Evolutionary conservation across 2,113 vertebrate genomes (phyloP).

Genomic region (Triplophysa dalaica): DNA sequence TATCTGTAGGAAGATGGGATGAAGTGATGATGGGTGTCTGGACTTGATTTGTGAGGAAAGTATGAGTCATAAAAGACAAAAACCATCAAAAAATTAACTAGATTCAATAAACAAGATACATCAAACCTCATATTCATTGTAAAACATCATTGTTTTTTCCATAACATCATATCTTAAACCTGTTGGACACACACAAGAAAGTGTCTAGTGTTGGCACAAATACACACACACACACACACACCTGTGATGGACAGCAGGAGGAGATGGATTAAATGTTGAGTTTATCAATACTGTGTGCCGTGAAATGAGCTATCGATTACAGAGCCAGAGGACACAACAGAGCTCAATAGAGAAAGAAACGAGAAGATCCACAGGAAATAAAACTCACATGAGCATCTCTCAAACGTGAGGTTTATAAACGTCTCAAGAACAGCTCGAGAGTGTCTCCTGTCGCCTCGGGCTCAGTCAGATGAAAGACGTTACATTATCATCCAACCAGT

Average conservation of each 20-base stretch:
- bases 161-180: too few species aligned
- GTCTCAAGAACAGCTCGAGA: background rate
- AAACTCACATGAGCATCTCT: background rate
- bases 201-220: too few species aligned
- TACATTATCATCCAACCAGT: background rate
- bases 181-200: too few species aligned
- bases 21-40: too few species aligned
- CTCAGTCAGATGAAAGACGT: background rate
- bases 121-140: too few species aligned
- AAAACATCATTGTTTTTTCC: too few species aligned
- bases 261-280: conserved; percentile 29
- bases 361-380: background rate
- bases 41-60: too few species aligned
- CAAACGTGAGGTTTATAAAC: background rate
- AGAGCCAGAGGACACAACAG: conserved; percentile 17
- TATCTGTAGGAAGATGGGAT: too few species aligned
- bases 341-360: conserved; percentile 1
- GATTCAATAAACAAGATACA: too few species aligned
- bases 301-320: conserved; percentile 56
- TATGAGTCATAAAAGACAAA: too few species aligned
- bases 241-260: conserved; percentile 42
- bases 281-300: conserved; percentile 49
- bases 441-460: background rate
- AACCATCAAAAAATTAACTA: too few species aligned
- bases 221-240: background rate